These are phyloP conservation scores for Cyaniris semiargus DNA, from an alignment of 2,888 invertebrate species.

Conservation along the genomic window DNA sequence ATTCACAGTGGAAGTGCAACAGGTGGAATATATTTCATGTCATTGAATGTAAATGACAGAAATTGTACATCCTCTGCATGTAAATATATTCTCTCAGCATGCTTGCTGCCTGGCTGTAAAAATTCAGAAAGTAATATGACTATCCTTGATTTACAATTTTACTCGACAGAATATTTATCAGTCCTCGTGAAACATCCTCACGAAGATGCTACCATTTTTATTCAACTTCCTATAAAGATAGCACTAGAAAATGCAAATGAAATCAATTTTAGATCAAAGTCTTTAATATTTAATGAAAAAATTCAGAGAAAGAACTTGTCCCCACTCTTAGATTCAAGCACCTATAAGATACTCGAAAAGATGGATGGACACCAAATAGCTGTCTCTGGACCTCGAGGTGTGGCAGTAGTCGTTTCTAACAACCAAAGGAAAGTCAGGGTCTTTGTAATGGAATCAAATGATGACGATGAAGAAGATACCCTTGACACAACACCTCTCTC, in stretches of 20 bases:
- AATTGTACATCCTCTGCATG: slow-evolving; percentile 69
- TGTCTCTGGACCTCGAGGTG: slow-evolving; percentile 91
- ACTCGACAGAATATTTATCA: slow-evolving; percentile 86
- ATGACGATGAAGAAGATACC: slow-evolving; percentile 90
- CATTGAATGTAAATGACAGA: slow-evolving; percentile 69
- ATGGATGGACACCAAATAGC: slow-evolving; percentile 86
- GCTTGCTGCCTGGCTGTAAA: slow-evolving; percentile 58
- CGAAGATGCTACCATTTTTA: slow-evolving; percentile 68
- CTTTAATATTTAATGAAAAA: slow-evolving; percentile 67
- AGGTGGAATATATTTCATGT: slow-evolving; percentile 74
- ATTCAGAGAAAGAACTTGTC: slow-evolving; percentile 77
- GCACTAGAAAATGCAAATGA: slow-evolving; percentile 68
- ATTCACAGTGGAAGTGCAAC: slow-evolving; percentile 61
- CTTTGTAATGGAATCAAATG: slow-evolving; percentile 96
- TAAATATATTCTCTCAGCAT: slow-evolving; percentile 77
- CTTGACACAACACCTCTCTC: slow-evolving; percentile 70
- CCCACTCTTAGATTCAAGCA: slow-evolving; percentile 72
- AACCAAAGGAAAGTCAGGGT: slow-evolving; percentile 89
- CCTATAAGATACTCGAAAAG: slow-evolving; percentile 83
- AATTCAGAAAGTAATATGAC: slow-evolving; percentile 51
- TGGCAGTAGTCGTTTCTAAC: slow-evolving; percentile 91
- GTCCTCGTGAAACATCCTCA: slow-evolving; percentile 82
- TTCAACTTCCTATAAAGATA: slow-evolving; percentile 73
- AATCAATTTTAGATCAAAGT: slow-evolving; percentile 63
- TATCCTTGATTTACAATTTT: slow-evolving; percentile 87